A percentile compares a stretch with the other conserved stretches of the same genome.
Conservation (phyloP, 2,888 invertebrate species). For the Sphecodes monilicornis region DNA sequence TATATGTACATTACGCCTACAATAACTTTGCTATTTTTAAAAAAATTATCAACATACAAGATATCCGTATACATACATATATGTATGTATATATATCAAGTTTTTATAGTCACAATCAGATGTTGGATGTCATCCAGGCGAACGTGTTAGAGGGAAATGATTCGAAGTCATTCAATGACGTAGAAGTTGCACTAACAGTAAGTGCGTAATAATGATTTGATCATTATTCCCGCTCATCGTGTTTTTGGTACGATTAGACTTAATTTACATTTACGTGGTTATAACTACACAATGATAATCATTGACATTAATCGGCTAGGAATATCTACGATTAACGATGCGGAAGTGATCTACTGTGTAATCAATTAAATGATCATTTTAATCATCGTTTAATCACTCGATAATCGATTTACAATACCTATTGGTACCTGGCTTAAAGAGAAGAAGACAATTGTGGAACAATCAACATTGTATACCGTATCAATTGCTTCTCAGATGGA, state of each 20-base stretch:
- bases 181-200: conserved; percentile 23
- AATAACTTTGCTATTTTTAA: conserved; percentile 27
- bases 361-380: background rate
- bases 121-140: conserved; percentile 13
- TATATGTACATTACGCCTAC: conserved; percentile 50
- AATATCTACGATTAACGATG: conserved; percentile 33
- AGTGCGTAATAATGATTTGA: conserved; percentile 11
- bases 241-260: conserved; percentile 33
- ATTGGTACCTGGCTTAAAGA: background rate
- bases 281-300: conserved; percentile 38
- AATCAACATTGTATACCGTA: background rate
- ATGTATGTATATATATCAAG: conserved; percentile 37
- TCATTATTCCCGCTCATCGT: conserved; percentile 21
- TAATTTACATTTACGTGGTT: conserved; percentile 32
- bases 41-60: conserved; percentile 47
- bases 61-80: conserved; percentile 41
- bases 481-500: conserved; percentile 1
- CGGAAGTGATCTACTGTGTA: conserved; percentile 15
- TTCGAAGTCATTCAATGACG: conserved; percentile 26
- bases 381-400: background rate
- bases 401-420: conserved; percentile 8
- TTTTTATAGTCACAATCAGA: conserved; percentile 30
- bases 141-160: conserved; percentile 37
- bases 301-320: conserved; percentile 49
- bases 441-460: conserved; percentile 4